phyloP scores from a whole-genome alignment of 2,888 invertebrate species.

The Ophraella communa region DNA sequence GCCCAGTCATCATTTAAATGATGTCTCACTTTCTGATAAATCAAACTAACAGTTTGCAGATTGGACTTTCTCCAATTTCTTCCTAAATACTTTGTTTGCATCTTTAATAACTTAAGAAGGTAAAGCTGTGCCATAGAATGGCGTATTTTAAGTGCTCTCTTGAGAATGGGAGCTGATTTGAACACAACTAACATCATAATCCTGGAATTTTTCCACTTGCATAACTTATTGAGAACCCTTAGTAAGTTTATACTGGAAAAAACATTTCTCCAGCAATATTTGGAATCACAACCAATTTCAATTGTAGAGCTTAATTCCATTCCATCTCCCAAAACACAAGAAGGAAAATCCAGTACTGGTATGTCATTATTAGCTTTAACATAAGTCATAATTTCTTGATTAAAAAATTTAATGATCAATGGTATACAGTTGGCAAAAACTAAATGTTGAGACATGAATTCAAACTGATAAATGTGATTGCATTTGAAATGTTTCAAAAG shows the following conservation, averaged over 20 bases:
- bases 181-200: conserved; percentile 99
- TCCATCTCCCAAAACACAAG: conserved; percentile 94
- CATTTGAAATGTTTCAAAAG: conserved; percentile 96
- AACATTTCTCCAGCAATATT: conserved; percentile 97
- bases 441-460: conserved; percentile 98
- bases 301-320: conserved; percentile 94
- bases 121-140: conserved; percentile 98
- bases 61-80: conserved; percentile 99
- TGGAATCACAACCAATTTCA: conserved; percentile 82
- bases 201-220: conserved; percentile 99
- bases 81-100: conserved; percentile 99
- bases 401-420: conserved; percentile 96
- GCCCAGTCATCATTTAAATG: conserved; percentile 99
- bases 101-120: conserved; percentile 95
- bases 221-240: conserved; percentile 95
- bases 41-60: conserved; percentile 99
- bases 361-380: conserved; percentile 94
- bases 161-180: conserved; percentile 98
- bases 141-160: conserved; percentile 92
- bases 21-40: conserved; percentile 96
- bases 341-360: conserved; percentile 92
- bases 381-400: conserved; percentile 95
- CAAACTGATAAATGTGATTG: conserved; percentile 99
- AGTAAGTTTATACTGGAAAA: conserved; percentile 97
- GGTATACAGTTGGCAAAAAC: conserved; percentile 99